Evolutionary conservation across 2,797 vertebrate genomes (phyloP), one percentile per base, ranked within the genome.

Genomic region (Gallirallus australis): DNA sequence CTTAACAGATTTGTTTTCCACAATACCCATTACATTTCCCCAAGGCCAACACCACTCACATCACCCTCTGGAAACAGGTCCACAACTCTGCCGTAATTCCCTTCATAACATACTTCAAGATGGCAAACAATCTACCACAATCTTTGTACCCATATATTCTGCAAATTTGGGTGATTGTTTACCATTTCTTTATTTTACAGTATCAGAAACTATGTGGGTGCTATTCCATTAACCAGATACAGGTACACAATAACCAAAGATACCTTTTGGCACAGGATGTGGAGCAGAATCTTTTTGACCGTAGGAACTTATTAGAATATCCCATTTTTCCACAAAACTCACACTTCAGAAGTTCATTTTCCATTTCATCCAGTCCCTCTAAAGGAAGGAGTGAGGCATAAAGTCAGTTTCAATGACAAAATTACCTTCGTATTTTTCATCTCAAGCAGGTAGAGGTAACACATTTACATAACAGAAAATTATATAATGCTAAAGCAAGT

Each of bases 321-420:
- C 99, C 99, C 98, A 99, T 98, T 97, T 99, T 99, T 15, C 99
- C 99, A 95, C 99, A 99, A 97, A 99, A 99, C 98, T 99, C 99
- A 96, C 99, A 99, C 98, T 99, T 99, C 78, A 99, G 98, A 93
- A 99, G 98, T 25, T 99, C 98, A 88, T 96, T 98, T 96, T 99
- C 99, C 53, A 98, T 97, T 95, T 98, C 99, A 90, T 98, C 97
- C 30, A 99, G 95, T 65, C 98, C 98, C 96, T 98, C 95, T 99
- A 98, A 96, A 95, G 90, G 96, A 92, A 92, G n/a, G 19, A 90
- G 10, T 2, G 57, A 92, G 77, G 79, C 24, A 92, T 20, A 82
- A 83, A 72, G 50, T 70, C 35, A 45, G 39, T 47, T 90, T 82
- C 45, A 86, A 28, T 39, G 11, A 72, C 37, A 86, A 81, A 87